Percentiles rank a stretch among this genome's conserved stretches.
Evolutionary conservation across 2,888 invertebrate species (phyloP).

Genomic region (Pseudococcus viburni): DNA sequence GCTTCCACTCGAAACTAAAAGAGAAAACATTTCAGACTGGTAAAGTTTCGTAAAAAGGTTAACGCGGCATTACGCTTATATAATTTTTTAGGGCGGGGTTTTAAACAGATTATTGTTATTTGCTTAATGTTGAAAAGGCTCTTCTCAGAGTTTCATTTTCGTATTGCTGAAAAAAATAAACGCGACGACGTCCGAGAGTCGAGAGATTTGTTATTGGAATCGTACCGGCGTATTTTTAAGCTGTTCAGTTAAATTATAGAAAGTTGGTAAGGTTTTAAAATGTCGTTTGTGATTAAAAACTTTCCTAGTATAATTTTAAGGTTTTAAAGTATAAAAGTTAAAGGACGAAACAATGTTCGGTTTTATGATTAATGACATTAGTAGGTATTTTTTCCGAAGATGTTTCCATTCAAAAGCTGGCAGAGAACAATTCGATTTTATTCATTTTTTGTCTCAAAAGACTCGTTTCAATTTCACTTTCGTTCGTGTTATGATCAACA

Average conservation of each 20-base stretch:
- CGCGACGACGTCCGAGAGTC: background rate
- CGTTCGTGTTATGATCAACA: too few relatives aligned
- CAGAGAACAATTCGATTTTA: background rate
- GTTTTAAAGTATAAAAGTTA: background rate
- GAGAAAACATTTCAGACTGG: background rate
- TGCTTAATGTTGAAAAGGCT: too few relatives aligned
- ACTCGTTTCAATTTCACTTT: too few relatives aligned
- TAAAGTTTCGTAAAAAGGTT: background rate
- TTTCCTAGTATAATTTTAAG: too few relatives aligned
- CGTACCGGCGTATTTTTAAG: background rate
- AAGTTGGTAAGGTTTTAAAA: background rate
- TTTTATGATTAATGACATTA: background rate
- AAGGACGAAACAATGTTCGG: background rate
- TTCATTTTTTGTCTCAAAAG: background rate
- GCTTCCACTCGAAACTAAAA: background rate
- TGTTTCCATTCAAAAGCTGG: background rate
- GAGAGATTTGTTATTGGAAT: background rate
- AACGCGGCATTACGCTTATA: background rate
- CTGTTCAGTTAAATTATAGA: conserved; percentile 8
- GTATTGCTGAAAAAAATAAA: conserved; percentile 14
- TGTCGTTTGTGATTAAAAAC: background rate
- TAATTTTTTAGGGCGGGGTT: too few relatives aligned
- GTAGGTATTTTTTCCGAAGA: background rate
- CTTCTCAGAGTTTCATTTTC: background rate
- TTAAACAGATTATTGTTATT: too few relatives aligned